phyloP scores from a whole-genome alignment of 2,113 vertebrate genomes.

The Cariama cristata region DNA sequence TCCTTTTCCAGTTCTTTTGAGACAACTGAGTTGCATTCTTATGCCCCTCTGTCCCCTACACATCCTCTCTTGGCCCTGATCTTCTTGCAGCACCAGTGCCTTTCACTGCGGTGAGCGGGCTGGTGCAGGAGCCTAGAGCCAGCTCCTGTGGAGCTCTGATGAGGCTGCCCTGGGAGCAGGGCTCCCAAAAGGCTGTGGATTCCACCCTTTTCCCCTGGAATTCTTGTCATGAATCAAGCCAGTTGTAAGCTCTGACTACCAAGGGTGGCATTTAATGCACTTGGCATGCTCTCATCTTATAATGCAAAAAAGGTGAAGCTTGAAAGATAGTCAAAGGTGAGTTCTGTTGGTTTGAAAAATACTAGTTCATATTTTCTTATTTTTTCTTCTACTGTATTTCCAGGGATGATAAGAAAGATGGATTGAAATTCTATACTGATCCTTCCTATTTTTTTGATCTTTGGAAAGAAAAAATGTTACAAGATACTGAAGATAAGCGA shows the following conservation, averaged over 20 bases:
- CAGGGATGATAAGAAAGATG: constrained; percentile 97
- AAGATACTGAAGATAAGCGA: constrained; percentile 98
- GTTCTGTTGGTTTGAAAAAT: neutral
- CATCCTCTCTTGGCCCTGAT: neutral
- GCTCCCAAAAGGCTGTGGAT: neutral
- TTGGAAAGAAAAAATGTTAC: constrained; percentile 99
- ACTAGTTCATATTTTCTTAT: neutral
- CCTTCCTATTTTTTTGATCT: constrained; percentile 99
- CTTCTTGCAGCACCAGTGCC: neutral
- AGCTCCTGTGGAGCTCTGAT: neutral
- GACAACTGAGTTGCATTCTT: neutral
- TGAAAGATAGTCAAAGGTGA: neutral
- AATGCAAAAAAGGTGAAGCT: neutral
- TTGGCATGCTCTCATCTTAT: neutral
- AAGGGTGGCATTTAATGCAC: neutral
- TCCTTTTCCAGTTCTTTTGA: neutral
- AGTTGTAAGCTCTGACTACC: neutral
- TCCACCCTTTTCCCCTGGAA: neutral
- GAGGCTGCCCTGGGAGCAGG: neutral
- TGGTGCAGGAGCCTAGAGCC: neutral
- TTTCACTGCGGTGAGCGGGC: neutral
- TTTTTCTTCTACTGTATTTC: constrained; percentile 1
- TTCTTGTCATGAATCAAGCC: neutral
- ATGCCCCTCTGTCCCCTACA: accelerated
- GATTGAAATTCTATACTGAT: constrained; percentile 96